A percentile compares a stretch with the other conserved stretches of the same genome.
Conservation (phyloP, 2,888 invertebrate genomes). For the Didymodactylos carnosus region DNA sequence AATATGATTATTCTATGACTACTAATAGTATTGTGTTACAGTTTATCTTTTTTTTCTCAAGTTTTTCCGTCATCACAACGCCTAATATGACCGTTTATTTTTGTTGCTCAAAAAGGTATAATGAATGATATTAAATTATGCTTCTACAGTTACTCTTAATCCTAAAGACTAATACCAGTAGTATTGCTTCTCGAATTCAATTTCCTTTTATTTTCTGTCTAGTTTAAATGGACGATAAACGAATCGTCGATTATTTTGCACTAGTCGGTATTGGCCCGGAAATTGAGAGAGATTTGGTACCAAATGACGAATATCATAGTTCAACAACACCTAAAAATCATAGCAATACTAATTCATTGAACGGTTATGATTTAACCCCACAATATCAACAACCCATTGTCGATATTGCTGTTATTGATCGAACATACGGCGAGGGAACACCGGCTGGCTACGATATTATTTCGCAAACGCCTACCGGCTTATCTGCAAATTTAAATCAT, state of each 20-base stretch:
- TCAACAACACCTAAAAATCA: slow-evolving; percentile 42
- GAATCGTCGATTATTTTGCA: neutral
- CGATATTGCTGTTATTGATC: slow-evolving; percentile 76
- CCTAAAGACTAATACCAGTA: no score
- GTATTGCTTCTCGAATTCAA: no score
- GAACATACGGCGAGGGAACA: slow-evolving; percentile 57
- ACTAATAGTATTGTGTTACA: no score
- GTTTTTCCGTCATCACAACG: no score
- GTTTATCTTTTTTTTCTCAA: no score
- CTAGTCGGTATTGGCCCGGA: neutral
- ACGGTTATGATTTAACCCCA: slow-evolving; percentile 16
- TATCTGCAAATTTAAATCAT: slow-evolving; percentile 84
- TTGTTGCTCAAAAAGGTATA: no score
- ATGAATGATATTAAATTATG: no score
- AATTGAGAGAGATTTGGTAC: slow-evolving; percentile 45
- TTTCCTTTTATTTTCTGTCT: no score
- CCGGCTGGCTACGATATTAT: slow-evolving; percentile 26
- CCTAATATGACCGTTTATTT: no score
- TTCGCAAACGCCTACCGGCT: slow-evolving; percentile 41
- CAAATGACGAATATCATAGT: slow-evolving; percentile 53
- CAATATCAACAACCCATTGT: slow-evolving; percentile 88
- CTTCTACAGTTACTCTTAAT: no score
- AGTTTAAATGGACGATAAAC: neutral
- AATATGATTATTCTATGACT: no score
- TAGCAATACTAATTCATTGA: slow-evolving; percentile 12